Evolutionary conservation across 92 coral and sea anemone species (phyloP).

Genomic region (Anthopleura xanthogrammica): DNA sequence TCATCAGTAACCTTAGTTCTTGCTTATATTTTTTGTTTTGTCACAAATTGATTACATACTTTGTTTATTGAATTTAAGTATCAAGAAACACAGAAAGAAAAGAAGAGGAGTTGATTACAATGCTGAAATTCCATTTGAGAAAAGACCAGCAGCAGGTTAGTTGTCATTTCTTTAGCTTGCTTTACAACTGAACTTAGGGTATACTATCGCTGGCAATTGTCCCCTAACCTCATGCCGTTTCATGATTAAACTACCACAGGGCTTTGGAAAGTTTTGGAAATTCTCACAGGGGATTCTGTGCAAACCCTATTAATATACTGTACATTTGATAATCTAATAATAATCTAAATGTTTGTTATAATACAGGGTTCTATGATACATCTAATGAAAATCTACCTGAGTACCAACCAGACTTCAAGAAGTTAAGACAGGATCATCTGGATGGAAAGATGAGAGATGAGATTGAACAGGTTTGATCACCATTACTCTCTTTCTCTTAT

Average conservation of each 20-base stretch:
- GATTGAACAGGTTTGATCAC: slow-evolving; percentile 65
- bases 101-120: slow-evolving; percentile 93
- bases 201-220: too few species aligned
- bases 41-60: too few species aligned
- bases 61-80: slow-evolving; percentile 32
- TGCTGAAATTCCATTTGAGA: slow-evolving; percentile 98
- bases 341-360: background rate
- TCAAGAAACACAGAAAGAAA: slow-evolving; percentile 77
- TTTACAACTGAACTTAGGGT: too few species aligned
- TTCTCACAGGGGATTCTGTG: too few species aligned
- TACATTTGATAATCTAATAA: background rate
- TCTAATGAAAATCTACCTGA: slow-evolving; percentile 91
- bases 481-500: too few species aligned
- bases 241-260: too few species aligned
- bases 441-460: slow-evolving; percentile 99
- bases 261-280: too few species aligned
- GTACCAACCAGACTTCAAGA: slow-evolving; percentile 90
- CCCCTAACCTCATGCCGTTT: too few species aligned
- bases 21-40: background rate
- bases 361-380: slow-evolving; percentile 85
- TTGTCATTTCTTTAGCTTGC: too few species aligned
- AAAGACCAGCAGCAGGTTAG: slow-evolving; percentile 83
- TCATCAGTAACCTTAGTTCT: too few species aligned
- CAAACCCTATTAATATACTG: too few species aligned
- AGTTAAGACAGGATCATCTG: slow-evolving; percentile 85